Base-by-base conservation (phyloP, 2,113 vertebrate genomes). In the Urocolius indicus region DNA sequence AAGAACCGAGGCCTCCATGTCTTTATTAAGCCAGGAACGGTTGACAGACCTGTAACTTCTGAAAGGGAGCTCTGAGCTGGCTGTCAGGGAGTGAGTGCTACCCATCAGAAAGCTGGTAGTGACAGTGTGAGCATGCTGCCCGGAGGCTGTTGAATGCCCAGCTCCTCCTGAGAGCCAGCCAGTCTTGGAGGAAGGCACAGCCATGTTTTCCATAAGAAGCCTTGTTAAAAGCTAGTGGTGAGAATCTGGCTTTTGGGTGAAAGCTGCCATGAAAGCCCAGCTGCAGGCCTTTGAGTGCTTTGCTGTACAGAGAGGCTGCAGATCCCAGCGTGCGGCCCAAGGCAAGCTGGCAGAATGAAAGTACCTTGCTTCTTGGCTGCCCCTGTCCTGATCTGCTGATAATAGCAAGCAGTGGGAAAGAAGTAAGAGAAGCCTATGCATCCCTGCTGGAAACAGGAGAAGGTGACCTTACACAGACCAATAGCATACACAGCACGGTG, bases 401-500 rank as follows among this genome's bases (percentile, higher is more conserved):
- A 91, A 98, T 98, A 95, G 98, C 98, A 71, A 99, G 99, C 63
- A 98, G 95, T 1, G 98, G 98, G 96, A 99, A 99, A 95, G 98
- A 98, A 96, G 99, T 98, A 98, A 98, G 86, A 43, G 98, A 99
- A 97, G 98, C 99, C 14, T 98, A 97, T 8, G 98, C 98, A 49
- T 98, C 98, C 90, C 98, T 99, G 94, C 23, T 38, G 69, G 30
- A 45, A 86, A 54, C 0, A 46, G 27, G 16, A 7, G 32, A 5
- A 8, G 32, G 14, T n/a, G 11, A 5, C 14, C 41, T 72, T 21
- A 13, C 2, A 29, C 38, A 30, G 26, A 22, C 16, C 21, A 46
- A 3, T 0, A 67, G 36, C 5, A 0, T 18, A 19, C 2, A 5
- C 27, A 19, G 41, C 5, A 11, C 24, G 20, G 1, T 4, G 22